Evolutionary conservation across 2,888 invertebrate genomes (phyloP), one percentile per base, ranked within the genome.

Genomic region (Panzeria rudis): DNA sequence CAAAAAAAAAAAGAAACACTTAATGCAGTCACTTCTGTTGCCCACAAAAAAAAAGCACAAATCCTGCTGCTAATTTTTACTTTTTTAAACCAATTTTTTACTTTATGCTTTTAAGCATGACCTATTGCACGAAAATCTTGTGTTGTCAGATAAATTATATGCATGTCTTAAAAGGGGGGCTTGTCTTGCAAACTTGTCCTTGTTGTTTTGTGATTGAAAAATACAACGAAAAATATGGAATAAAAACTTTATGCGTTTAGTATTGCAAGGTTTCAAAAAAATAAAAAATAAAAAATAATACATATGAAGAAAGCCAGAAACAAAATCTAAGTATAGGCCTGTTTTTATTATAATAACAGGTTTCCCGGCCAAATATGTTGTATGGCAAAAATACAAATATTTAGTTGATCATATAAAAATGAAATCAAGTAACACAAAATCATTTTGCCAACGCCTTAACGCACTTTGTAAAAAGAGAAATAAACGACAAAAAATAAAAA

Each of bases 381-480:
- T 35, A 62, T 29, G 32, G 25, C 54, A 71, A 72, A 62, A 15
- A 52, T 35, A 68, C 5, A 78, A 64, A 59, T 44, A 61, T 62
- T 61, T 71, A 62, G 52, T 52, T 38, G 69, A n/a, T n/a, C 61
- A 71, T 71, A 64, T 64, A 78, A 73, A 73, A 76, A 66, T 52
- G 68, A 82, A 82, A 82, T 82, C 81, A 78, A 85, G 85, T 71
- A 85, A 85, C 64, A 79, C 78, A 79, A 82, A 85, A 79, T 82
- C 82, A 79, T 82, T 82, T 85, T 85, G 85, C 78, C 85, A 85
- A 85, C 85, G 82, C 85, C 85, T 85, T 85, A 82, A 84, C 84
- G 84, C 85, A 85, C 85, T 85, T 85, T 85, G 78, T 54, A 75
- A 75, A 71, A 61, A 85, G 5, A 32, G 56, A 52, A 38, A 38